A percentile compares a stretch with the other conserved stretches of the same genome.
phyloP scores from a whole-genome alignment of 2,797 vertebrate genomes.

The Podarcis siculus region DNA sequence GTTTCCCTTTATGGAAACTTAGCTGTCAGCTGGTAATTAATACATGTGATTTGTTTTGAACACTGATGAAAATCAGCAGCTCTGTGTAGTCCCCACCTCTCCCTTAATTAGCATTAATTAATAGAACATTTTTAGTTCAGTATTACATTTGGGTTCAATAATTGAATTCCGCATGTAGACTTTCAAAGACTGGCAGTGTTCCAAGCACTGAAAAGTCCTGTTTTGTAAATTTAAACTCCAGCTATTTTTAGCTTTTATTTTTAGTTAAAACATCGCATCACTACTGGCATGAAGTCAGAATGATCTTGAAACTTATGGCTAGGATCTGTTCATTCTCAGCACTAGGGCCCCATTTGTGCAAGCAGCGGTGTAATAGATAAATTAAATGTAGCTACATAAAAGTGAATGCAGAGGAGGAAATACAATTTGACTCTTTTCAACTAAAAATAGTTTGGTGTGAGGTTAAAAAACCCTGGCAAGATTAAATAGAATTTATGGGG shows the following conservation, averaged over 20 bases:
- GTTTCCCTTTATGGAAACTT: slow-evolving; percentile 29
- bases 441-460: background rate
- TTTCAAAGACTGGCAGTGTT: slow-evolving; percentile 60
- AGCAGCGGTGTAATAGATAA: background rate
- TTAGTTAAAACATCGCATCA: slow-evolving; percentile 76
- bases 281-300: slow-evolving; percentile 64
- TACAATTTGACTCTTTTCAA: background rate
- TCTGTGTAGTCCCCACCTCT: background rate
- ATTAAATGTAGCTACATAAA: background rate
- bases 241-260: slow-evolving; percentile 80
- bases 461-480: background rate
- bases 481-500: background rate
- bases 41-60: slow-evolving; percentile 40
- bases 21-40: slow-evolving; percentile 54
- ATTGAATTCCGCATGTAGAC: slow-evolving; percentile 54
- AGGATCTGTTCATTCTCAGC: slow-evolving; percentile 16
- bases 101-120: slow-evolving; percentile 30
- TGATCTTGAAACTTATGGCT: background rate
- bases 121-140: background rate
- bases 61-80: slow-evolving; percentile 10
- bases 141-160: background rate
- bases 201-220: slow-evolving; percentile 64
- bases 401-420: background rate
- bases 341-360: background rate
- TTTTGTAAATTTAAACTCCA: slow-evolving; percentile 73